A percentile compares a stretch with the other conserved stretches of the same genome.
phyloP scores from a whole-genome alignment of 2,888 invertebrate genomes.

The Rhimphoctona megacephalus region DNA sequence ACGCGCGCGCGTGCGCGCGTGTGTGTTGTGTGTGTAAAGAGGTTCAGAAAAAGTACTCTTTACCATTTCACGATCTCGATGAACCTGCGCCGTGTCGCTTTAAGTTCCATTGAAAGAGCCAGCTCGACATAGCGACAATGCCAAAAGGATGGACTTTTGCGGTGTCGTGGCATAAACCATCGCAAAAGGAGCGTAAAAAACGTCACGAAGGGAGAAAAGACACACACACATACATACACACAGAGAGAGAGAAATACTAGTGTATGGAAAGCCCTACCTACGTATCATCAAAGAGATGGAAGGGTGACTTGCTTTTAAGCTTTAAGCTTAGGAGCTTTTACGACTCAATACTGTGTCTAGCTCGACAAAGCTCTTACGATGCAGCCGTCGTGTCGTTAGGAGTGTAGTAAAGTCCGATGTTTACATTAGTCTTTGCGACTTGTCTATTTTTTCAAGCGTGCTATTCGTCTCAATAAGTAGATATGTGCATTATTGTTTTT shows the following conservation, averaged over 20 bases:
- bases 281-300: conserved; percentile 63
- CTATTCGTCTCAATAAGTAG: not conserved
- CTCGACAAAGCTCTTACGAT: conserved; percentile 33
- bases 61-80: conserved; percentile 52
- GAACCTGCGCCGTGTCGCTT: conserved; percentile 47
- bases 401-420: conserved; percentile 22
- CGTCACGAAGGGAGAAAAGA: conserved; percentile 32
- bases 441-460: not conserved
- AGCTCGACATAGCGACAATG: conserved; percentile 50
- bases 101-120: conserved; percentile 61
- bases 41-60: conserved; percentile 62
- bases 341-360: conserved; percentile 59
- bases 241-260: not conserved
- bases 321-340: conserved; percentile 61
- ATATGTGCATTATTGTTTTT: not conserved
- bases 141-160: conserved; percentile 53
- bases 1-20: not conserved
- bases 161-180: conserved; percentile 29
- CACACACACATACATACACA: not conserved
- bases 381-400: conserved; percentile 27
- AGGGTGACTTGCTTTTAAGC: conserved; percentile 66
- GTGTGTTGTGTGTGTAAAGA: conserved; percentile 22
- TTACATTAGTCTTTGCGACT: conserved; percentile 21
- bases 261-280: conserved; percentile 15
- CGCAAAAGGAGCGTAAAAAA: conserved; percentile 60